Base-by-base conservation (phyloP, 2,888 invertebrate species). In the Drosophila pseudotakahashii region DNA sequence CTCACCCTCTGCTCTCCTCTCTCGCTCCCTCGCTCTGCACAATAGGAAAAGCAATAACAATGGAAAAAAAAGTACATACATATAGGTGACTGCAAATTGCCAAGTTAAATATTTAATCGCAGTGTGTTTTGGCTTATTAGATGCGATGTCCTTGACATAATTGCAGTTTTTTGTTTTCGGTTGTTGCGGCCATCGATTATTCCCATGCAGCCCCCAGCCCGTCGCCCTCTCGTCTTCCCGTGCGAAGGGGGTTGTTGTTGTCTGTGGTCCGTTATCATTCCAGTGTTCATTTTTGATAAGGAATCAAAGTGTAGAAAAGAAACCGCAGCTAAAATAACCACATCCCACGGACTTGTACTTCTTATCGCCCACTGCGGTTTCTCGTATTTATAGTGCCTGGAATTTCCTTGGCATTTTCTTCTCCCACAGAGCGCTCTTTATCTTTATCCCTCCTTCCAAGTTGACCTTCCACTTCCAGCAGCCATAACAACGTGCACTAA, bases 21-120 rank as follows among this genome's bases (percentile, higher is more conserved):
- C 59, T 30, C 26, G 19, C 19, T 19, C 59, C n/a, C 14, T 39
- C 41, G 11, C 19, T 36, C 51, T 84, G 74, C 75, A 73, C 83
- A 82, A 82, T 88, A 68, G 71, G 82, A 82, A 70, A 73, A 75
- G 66, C 51, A 63, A 55, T 23, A 51, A 39, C 34, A 73, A 42
- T 34, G 48, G 52, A 7, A 7, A 19, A 19, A 32, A 66, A 59
- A 64, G 66, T 68, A 37, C 42, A 69, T 66, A 37, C 37, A 37
- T 71, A 63, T 71, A 63, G 45, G 37, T 39, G 55, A n/a, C 48
- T 71, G 86, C 68, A 60, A 81, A 81, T 88, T 88, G 59, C 44
- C 78, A 51, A 67, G 63, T 73, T 71, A 74, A 81, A 81, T 81
- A 81, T 78, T 73, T 75, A 73, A 78, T 54, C 55, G 72, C 59